phyloP scores from a whole-genome alignment of 2,888 invertebrate species.

The Lucinisca nassula region DNA sequence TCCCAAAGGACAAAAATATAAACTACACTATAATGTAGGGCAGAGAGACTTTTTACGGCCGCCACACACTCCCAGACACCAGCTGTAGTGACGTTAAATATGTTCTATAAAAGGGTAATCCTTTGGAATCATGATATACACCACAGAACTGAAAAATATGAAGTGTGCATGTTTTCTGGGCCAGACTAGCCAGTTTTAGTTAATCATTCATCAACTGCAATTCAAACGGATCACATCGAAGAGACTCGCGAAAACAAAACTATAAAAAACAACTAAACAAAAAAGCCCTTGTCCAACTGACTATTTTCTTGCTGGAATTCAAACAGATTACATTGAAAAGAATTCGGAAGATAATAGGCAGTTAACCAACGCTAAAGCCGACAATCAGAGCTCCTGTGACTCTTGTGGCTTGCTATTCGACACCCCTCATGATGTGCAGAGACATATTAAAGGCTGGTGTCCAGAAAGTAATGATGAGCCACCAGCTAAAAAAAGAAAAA shows the following conservation, averaged over 20 bases:
- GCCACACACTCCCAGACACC: too few relatives aligned
- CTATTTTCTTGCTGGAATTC: neutral
- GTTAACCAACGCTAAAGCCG: neutral
- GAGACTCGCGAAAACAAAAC: neutral
- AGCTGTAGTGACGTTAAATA: too few relatives aligned
- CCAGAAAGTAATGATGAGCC: conserved; percentile 36
- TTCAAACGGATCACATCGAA: conserved; percentile 23
- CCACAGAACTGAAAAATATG: too few relatives aligned
- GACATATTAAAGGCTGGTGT: conserved; percentile 57
- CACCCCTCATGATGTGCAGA: conserved; percentile 42
- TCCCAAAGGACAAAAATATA: too few relatives aligned
- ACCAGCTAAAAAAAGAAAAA: neutral
- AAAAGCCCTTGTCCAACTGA: too few relatives aligned
- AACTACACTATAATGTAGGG: too few relatives aligned
- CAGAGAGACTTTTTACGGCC: too few relatives aligned
- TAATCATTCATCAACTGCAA: conserved; percentile 4
- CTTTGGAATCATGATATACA: too few relatives aligned
- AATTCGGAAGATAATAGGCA: neutral
- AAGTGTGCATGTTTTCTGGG: too few relatives aligned
- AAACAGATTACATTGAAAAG: neutral
- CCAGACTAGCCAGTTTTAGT: too few relatives aligned
- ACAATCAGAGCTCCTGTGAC: conserved; percentile 27
- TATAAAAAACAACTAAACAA: neutral
- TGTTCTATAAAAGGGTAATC: too few relatives aligned
- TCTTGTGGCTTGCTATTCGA: conserved; percentile 51